A percentile compares a stretch with the other conserved stretches of the same genome.
These are phyloP conservation scores for Chlorops oryzae DNA, from an alignment of 1,140 invertebrate genomes.

Conservation along the genomic window DNA sequence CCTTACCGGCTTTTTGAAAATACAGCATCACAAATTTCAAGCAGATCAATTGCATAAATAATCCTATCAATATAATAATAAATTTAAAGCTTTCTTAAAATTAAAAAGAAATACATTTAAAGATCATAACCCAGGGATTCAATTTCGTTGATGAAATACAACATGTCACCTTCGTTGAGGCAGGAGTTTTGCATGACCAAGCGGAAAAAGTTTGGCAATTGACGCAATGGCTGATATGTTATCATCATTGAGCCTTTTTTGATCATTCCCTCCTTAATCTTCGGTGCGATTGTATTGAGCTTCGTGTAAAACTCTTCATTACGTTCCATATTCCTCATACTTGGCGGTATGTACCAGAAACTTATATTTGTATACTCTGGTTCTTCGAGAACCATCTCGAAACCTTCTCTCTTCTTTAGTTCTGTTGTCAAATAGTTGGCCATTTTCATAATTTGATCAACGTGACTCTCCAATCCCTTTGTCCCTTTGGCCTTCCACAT, in stretches of 20 bases:
- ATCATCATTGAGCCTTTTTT: slow-evolving; percentile 91
- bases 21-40: too few species aligned
- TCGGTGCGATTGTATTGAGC: slow-evolving; percentile 78
- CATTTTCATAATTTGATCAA: slow-evolving; percentile 72
- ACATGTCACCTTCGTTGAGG: slow-evolving; percentile 71
- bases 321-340: slow-evolving; percentile 55
- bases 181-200: slow-evolving; percentile 88
- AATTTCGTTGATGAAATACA: slow-evolving; percentile 80
- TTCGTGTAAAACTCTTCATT: slow-evolving; percentile 59
- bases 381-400: slow-evolving; percentile 66
- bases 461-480: slow-evolving; percentile 68
- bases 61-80: too few species aligned
- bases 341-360: slow-evolving; percentile 90
- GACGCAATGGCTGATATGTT: slow-evolving; percentile 81
- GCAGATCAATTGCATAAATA: too few species aligned
- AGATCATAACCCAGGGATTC: slow-evolving; percentile 70
- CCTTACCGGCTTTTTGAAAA: too few species aligned
- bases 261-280: slow-evolving; percentile 92
- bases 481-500: slow-evolving; percentile 97
- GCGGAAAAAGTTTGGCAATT: slow-evolving; percentile 86
- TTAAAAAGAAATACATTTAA: too few species aligned
- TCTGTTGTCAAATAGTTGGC: slow-evolving; percentile 63
- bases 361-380: slow-evolving; percentile 92
- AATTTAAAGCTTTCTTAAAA: too few species aligned
- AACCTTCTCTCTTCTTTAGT: slow-evolving; percentile 64